Evolutionary conservation across 2,797 vertebrate species (phyloP), one percentile per base, ranked within the genome.

Genomic region (Heliangelus exortis): DNA sequence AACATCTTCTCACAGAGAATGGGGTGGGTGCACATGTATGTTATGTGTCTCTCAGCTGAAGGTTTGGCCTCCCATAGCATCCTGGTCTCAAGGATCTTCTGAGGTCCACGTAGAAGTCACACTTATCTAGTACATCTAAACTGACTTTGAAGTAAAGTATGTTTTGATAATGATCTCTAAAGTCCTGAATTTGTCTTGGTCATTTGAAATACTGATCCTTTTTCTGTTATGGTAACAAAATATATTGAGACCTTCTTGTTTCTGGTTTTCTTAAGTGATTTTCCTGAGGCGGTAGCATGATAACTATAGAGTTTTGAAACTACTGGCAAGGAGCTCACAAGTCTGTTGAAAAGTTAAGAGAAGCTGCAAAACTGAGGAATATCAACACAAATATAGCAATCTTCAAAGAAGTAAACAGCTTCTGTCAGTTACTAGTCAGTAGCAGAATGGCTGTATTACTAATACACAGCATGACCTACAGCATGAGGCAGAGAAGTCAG

Each of bases 401-500:
- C 41, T 76, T 79, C 28, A 63, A 51, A 82, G 91, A 82, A 63
- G 28, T 20, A 78, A 94, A 82, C 31, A 77, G 16, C 33, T 81
- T 83, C 62, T 91, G 62, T 83, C 71, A 76, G 33, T 89, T 89
- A 63, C 53, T 63, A 93, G 65, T 67, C 59, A 71, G 63, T 29
- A 74, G 47, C 33, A 89, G 71, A 92, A 94, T 48, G 47, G 34
- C 67, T 93, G 48, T 47, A 76, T 65, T 90, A 23, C 29, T 82
- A 90, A 91, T 89, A 71, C n/a, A 76, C 54, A 87, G 47, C 63
- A 67, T 84, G 88, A 76, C 59, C 81, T 87, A 82, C 45, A 89
- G 39, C 80, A 82, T 29, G 20, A 9, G 2, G 31, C 53, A 77
- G 50, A 89, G 80, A 90, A 94, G 86, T 81, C 58, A 82, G 48